These are phyloP conservation scores for Protodeltote pygarga DNA, from an alignment of 2,888 invertebrate genomes.

Conservation along the genomic window DNA sequence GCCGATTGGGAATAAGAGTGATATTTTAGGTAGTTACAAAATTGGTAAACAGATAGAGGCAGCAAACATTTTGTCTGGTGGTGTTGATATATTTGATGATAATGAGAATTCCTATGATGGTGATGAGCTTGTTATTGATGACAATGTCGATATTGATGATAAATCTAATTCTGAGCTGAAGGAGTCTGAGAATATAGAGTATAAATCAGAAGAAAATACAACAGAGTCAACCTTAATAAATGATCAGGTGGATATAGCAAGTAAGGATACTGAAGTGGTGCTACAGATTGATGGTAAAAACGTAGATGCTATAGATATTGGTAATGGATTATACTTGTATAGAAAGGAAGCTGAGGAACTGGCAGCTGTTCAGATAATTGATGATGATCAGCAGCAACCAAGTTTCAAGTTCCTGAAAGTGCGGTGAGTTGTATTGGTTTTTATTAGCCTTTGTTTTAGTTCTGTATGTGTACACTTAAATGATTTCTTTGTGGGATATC, in stretches of 20 bases:
- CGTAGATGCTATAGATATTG: conserved; percentile 83
- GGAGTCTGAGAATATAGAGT: conserved; percentile 50
- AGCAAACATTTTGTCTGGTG: conserved; percentile 81
- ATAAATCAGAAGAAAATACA: conserved; percentile 55
- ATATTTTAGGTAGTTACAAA: conserved; percentile 72
- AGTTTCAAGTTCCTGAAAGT: conserved; percentile 83
- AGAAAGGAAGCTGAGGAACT: conserved; percentile 78
- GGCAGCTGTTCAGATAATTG: conserved; percentile 79
- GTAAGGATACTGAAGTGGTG: conserved; percentile 78
- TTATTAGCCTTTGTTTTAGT: too few relatives aligned
- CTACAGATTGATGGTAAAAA: conserved; percentile 82
- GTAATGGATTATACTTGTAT: conserved; percentile 81
- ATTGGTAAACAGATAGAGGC: conserved; percentile 82
- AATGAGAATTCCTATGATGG: conserved; percentile 85
- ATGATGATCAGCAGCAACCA: conserved; percentile 72
- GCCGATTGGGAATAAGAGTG: conserved; percentile 72
- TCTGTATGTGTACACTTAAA: too few relatives aligned
- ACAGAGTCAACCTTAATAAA: conserved; percentile 57
- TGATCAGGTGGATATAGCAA: conserved; percentile 60
- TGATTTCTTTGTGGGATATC: too few relatives aligned
- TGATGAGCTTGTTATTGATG: conserved; percentile 82
- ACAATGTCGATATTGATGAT: conserved; percentile 73
- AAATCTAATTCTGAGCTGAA: conserved; percentile 62
- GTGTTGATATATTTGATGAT: conserved; percentile 83
- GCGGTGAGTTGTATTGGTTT: conserved; percentile 65